phyloP scores from a whole-genome alignment of 2,797 vertebrate genomes.

The Podarcis lilfordi region DNA sequence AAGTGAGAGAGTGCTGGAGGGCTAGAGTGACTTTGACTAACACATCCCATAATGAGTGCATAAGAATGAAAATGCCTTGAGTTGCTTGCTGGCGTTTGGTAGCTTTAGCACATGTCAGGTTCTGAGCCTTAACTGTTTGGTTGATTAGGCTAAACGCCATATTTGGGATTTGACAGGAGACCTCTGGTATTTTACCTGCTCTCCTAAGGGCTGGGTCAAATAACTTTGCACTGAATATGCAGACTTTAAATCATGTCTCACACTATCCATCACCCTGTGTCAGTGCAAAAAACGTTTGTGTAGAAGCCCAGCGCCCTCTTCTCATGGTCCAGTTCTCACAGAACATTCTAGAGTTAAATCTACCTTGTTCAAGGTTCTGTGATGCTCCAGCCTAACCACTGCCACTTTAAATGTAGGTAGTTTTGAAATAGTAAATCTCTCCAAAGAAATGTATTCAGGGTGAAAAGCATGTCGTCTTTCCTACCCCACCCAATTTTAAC shows the following conservation, averaged over 20 bases:
- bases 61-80: background rate
- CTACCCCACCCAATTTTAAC: background rate
- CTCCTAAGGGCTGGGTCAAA: background rate
- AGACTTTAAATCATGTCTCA: background rate
- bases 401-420: background rate
- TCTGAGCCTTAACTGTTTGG: background rate
- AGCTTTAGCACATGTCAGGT: background rate
- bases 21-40: background rate
- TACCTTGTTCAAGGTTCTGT: background rate
- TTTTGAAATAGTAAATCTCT: background rate
- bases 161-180: background rate
- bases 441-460: background rate
- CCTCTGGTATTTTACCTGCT: background rate
- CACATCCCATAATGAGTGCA: background rate
- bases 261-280: background rate
- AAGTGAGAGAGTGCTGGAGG: background rate
- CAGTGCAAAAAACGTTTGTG: background rate
- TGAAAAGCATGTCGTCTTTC: background rate
- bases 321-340: background rate
- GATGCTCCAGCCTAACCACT: background rate
- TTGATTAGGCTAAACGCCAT: background rate
- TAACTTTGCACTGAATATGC: background rate
- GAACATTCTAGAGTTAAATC: background rate
- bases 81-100: background rate
- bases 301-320: background rate